Conservation (phyloP, 2,888 invertebrate genomes). For the Heliothis peltigera region DNA sequence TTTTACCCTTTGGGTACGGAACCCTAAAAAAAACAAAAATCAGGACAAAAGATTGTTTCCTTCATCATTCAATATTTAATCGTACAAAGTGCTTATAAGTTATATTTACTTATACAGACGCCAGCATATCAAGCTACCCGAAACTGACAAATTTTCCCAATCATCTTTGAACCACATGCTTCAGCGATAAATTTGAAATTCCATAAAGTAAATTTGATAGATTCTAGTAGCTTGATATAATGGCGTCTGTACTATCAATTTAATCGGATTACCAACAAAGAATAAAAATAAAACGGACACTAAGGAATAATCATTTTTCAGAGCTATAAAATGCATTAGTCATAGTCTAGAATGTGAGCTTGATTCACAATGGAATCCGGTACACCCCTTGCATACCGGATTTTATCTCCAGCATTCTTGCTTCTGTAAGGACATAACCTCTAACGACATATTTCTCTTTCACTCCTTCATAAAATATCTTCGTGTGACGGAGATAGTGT, state of each 20-base stretch:
- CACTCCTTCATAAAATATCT: slow-evolving; percentile 9
- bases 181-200: too few relatives aligned
- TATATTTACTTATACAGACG: too few relatives aligned
- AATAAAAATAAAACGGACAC: slow-evolving; percentile 19
- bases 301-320: slow-evolving; percentile 35
- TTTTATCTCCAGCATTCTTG: slow-evolving; percentile 53
- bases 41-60: background rate
- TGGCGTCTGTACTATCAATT: too few relatives aligned
- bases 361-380: slow-evolving; percentile 56
- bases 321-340: slow-evolving; percentile 48
- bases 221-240: too few relatives aligned
- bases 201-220: too few relatives aligned
- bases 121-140: too few relatives aligned
- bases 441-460: slow-evolving; percentile 28
- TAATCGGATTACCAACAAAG: slow-evolving; percentile 14
- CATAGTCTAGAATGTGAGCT: slow-evolving; percentile 55
- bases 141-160: too few relatives aligned
- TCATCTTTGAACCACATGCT: too few relatives aligned
- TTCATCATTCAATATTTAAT: background rate
- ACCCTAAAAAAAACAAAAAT: background rate
- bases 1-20: too few relatives aligned
- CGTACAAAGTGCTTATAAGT: background rate
- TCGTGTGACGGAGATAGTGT: slow-evolving; percentile 34
- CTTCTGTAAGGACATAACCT: slow-evolving; percentile 43
- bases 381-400: slow-evolving; percentile 53